Base-by-base conservation (phyloP, 2,888 invertebrate species). In the Cybosia mesomella region DNA sequence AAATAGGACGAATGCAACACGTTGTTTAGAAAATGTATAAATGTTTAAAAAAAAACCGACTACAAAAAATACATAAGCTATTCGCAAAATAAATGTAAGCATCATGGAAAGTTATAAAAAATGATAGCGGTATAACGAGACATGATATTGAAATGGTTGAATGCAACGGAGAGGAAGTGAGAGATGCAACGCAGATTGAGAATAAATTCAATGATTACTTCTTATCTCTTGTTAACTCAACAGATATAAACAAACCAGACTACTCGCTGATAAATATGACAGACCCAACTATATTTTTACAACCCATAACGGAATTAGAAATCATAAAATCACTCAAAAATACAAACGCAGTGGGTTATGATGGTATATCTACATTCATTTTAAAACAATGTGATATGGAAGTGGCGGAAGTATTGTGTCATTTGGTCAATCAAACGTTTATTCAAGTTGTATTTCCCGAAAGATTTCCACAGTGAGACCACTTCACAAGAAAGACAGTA, bases 101-200 rank as follows among this genome's bases (percentile, higher is more conserved):
- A 21, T 53, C 53, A 53, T 53, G 53, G 53, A 18, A 53, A 53
- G 21, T 53, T n/a, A 53, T 53, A n/a, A 53, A 53, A 53, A 53
- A 53, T 9, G 53, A 53, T 10, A 53, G 8, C 8, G 10, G 21
- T 7, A 21, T 53, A n/a, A 53, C 9, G 53, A 53, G n/a, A 3
- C 18, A 53, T n/a, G n/a, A n/a, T n/a, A n/a, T n/a, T n/a, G n/a
- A n/a, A n/a, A n/a, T n/a, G n/a, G n/a, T n/a, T n/a, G 21, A 53
- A 21, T 10, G 21, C 7, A 53, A 53, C 9, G n/a, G 2, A 53
- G 36, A 36, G 13, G 36, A 11, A 13, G 36, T 36, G 13, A 11
- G 5, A 36, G 36, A 36, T 36, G 36, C 36, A 36, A 36, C 13
- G 36, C 36, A 36, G 36, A 36, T 36, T 36, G 36, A 10, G 36